Base-by-base conservation (phyloP, 37 sponge, comb jelly and placozoan species). In the Beroe forskalii region DNA sequence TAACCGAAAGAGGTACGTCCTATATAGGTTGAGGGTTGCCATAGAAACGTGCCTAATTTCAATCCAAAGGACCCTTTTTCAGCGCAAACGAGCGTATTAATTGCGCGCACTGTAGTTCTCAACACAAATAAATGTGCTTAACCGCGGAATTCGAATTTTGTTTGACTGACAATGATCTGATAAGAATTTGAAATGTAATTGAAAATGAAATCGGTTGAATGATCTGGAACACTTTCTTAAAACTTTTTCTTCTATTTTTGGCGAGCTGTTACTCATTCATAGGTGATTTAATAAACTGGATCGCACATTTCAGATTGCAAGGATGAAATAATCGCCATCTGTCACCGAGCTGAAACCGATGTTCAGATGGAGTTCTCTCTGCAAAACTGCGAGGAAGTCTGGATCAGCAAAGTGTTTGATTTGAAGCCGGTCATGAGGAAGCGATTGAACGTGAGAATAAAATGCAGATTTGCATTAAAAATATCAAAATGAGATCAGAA, bases 381-480 rank as follows among this genome's bases (percentile, higher is more conserved):
- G 3, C 93, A 95, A 55, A 97, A 91, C 30, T 93, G 93, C 91
- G 97, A 97, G 80, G 97, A 97, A 89, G 97, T 97, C 66, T 97
- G 97, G 97, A 89, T 95, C 23, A 97, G 97, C 62, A 75, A 76
- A 40, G 92, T 90, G 91, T 93, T 97, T 63, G 92, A 94, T 0
- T 69, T 95, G 83, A 89, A 62, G 63, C 55, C 43, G n/a, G 40
- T 80, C 55, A 80, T 38, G 30, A 32, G 86, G 6, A 80, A 80
- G 55, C 28, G 86, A 27, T 23, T 80, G 42, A 44, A 41, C 27
- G 86, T 80, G 86, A 80, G 86, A 35, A 12, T 33, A n/a, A n/a
- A n/a, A n/a, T n/a, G n/a, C n/a, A n/a, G n/a, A n/a, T n/a, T n/a
- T n/a, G n/a, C n/a, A n/a, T n/a, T n/a, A n/a, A n/a, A n/a, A n/a